Percentiles rank a stretch among this genome's conserved stretches.
Evolutionary conservation across 2,113 vertebrate genomes (phyloP).

Genomic region (Syrmaticus mikado): DNA sequence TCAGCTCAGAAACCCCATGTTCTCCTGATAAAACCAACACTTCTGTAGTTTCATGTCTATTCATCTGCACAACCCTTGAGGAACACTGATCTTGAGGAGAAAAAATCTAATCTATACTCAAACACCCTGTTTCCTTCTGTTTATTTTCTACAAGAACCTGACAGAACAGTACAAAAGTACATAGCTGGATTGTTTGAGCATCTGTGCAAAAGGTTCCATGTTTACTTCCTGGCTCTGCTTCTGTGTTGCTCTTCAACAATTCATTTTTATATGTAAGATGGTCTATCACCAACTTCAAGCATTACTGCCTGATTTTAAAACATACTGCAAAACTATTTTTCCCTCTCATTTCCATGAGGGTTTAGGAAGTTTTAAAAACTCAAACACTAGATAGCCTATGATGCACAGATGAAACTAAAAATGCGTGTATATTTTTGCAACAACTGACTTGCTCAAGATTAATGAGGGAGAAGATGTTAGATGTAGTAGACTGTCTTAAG

Average conservation of each 20-base stretch:
- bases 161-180: not conserved
- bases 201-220: not conserved
- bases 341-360: not conserved
- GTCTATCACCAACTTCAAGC: not conserved
- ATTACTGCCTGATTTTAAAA: not conserved
- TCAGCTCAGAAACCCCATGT: not conserved
- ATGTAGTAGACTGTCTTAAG: not conserved
- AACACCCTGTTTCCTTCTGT: not conserved
- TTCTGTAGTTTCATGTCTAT: not conserved
- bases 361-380: not conserved
- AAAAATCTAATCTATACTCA: fast-evolving
- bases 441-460: not conserved
- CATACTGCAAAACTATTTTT: not conserved
- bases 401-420: not conserved
- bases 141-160: not conserved
- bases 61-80: not conserved
- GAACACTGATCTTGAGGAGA: not conserved
- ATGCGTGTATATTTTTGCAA: fast-evolving
- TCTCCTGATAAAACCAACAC: not conserved
- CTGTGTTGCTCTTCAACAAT: not conserved
- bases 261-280: not conserved
- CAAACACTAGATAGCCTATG: not conserved
- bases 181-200: not conserved
- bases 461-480: not conserved
- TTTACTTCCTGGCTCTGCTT: not conserved